A percentile compares a stretch with the other conserved stretches of the same genome.
Evolutionary conservation across 2,888 invertebrate species (phyloP).

Genomic region (Hydrotaea diabolus): DNA sequence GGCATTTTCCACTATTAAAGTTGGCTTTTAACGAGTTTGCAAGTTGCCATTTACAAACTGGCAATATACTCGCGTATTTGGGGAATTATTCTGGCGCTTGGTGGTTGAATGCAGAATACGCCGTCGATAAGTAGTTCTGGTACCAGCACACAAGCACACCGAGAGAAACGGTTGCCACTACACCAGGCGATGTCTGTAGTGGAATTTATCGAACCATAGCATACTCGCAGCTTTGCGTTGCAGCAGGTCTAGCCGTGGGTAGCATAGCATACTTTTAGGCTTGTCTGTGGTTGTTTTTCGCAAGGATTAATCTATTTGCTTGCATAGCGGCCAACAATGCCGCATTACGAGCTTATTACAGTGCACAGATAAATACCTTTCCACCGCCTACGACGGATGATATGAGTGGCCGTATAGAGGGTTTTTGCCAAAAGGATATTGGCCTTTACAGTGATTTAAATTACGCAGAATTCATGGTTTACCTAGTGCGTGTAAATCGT

Average conservation of each 20-base stretch:
- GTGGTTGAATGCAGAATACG: background rate
- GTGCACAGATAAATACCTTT: background rate
- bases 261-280: background rate
- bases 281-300: background rate
- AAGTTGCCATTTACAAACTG: constrained; percentile 48
- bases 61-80: background rate
- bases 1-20: constrained; percentile 20
- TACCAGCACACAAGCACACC: background rate
- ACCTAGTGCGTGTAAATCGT: background rate
- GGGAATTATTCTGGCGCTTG: background rate
- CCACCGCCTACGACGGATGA: too few species aligned
- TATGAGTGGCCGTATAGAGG: too few species aligned
- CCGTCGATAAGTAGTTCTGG: background rate
- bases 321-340: background rate
- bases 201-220: background rate
- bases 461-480: too few species aligned
- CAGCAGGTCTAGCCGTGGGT: background rate
- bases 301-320: background rate
- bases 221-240: background rate
- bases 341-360: background rate
- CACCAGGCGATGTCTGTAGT: background rate
- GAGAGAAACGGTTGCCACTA: background rate
- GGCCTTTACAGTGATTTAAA: background rate
- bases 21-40: constrained; percentile 62
- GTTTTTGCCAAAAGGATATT: too few species aligned